Evolutionary conservation across 2,888 invertebrate species (phyloP), one percentile per base, ranked within the genome.

Genomic region (Aphodius sticticus): DNA sequence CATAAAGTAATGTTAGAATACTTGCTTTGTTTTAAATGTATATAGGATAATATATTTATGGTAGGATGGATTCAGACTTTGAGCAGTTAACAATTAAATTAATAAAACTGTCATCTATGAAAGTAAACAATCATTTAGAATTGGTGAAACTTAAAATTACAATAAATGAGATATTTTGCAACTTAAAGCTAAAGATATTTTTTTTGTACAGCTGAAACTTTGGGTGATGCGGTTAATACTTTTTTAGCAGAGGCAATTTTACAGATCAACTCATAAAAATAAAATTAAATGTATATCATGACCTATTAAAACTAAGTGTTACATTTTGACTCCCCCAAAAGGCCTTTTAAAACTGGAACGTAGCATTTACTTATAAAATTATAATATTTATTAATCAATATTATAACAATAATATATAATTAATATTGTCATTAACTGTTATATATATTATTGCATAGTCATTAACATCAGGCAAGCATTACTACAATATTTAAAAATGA

Each of bases 1-100:
- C 16, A 70, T 78, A 75, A 75, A 53, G 36, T 70, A 74, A 78
- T 16, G 74, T 53, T 9, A 80, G 71, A 80, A 78, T 80, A 80
- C 77, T 80, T 70, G 16, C 35, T 12, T 16, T 7, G 6, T 69
- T 76, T 69, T 69, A 15, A 74, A 5, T 9, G 6, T 35, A 38
- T 53, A 9, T 53, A 53, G 12, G 7, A 53, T 53, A 53, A 53
- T 53, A 53, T 53, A 53, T 53, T 53, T 53, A 53, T 53, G 53
- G 53, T 53, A 53, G 53, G 53, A 53, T 53, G 53, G 53, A 53
- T 53, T 53, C 53, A 53, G 53, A 53, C 53, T 53, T 53, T 53
- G 53, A 53, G 53, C 53, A 53, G 53, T 53, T 3, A 53, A 53
- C 53, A 53, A 53, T 53, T 53, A 53, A 53, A 53, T 53, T 53